phyloP scores from a whole-genome alignment of 2,888 invertebrate genomes.

The Plusia festucae region DNA sequence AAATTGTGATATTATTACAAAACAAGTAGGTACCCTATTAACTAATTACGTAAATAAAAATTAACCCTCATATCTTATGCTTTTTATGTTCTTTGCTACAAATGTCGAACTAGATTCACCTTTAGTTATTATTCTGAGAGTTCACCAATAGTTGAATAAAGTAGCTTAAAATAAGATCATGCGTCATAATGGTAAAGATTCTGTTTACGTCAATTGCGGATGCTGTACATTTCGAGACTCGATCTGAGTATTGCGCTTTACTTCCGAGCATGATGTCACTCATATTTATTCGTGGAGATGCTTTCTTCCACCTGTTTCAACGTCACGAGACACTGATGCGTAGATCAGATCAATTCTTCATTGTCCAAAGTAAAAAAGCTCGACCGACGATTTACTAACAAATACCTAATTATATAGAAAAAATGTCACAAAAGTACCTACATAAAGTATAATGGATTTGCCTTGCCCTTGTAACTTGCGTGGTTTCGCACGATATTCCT shows the following conservation, averaged over 20 bases:
- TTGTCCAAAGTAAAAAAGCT: background rate
- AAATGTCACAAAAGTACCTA: background rate
- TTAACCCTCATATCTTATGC: too few relatives aligned
- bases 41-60: too few relatives aligned
- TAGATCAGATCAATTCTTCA: conserved; percentile 2
- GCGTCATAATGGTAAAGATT: background rate
- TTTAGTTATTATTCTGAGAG: too few relatives aligned
- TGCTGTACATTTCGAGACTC: background rate
- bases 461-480: background rate
- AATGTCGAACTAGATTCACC: too few relatives aligned
- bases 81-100: too few relatives aligned
- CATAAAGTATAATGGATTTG: too few relatives aligned
- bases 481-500: background rate
- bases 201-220: background rate
- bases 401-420: background rate
- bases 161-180: background rate
- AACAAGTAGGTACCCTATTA: too few relatives aligned
- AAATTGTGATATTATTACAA: too few relatives aligned
- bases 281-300: background rate
- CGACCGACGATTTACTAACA: background rate
- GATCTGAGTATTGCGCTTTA: background rate
- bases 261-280: background rate
- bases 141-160: background rate
- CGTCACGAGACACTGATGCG: background rate
- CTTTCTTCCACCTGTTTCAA: conserved; percentile 1